Percentiles rank a stretch among this genome's conserved stretches.
Conservation (phyloP, 1,140 invertebrate species). For the Coptotermes formosanus region DNA sequence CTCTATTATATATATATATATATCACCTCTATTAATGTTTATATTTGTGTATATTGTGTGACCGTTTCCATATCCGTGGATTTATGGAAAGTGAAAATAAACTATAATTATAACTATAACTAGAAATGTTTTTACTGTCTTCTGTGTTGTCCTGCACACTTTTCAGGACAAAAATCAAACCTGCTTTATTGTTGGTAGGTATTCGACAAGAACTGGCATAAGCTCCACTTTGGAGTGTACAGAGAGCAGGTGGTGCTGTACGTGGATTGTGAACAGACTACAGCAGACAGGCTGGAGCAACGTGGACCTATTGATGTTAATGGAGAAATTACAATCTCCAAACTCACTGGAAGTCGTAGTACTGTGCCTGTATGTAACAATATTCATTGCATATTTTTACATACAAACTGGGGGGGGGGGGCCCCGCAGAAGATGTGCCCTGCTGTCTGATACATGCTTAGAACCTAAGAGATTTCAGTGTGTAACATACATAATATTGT, state of each 20-base stretch:
- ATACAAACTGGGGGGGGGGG: background rate
- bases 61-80: no score
- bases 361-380: constrained; percentile 62
- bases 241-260: constrained; percentile 65
- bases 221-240: constrained; percentile 72
- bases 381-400: background rate
- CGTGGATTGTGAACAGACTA: constrained; percentile 63
- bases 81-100: no score
- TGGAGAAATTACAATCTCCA: constrained; percentile 66
- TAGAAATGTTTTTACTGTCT: no score
- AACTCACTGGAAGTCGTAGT: constrained; percentile 52
- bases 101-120: no score
- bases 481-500: no score
- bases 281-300: constrained; percentile 50
- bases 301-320: constrained; percentile 63
- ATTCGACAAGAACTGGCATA: constrained; percentile 78
- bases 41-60: no score
- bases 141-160: no score
- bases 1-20: no score
- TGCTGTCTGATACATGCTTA: background rate
- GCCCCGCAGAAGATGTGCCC: background rate
- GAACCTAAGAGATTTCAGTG: no score
- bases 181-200: constrained; percentile 50
- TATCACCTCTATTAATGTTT: no score
- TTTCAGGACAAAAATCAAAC: no score